These are phyloP conservation scores for Smithornis capensis DNA, from an alignment of 2,113 vertebrate genomes.

Conservation along the genomic window DNA sequence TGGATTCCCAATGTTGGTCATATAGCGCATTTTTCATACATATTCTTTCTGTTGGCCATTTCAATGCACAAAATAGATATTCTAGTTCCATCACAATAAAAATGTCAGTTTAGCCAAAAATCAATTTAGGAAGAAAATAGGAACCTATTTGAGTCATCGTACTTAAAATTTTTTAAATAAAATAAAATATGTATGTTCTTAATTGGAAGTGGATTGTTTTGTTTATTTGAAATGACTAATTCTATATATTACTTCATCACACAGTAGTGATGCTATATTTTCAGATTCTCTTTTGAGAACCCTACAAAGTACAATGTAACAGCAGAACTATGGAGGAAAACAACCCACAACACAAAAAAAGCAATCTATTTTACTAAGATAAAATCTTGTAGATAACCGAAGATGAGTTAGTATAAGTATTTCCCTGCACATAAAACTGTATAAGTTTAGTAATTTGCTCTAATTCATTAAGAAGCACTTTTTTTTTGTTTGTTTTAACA, in stretches of 20 bases:
- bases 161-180: neutral
- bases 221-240: neutral
- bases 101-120: neutral
- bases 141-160: rapidly evolving
- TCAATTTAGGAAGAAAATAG: neutral
- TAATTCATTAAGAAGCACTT: neutral
- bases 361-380: neutral
- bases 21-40: neutral
- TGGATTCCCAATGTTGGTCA: rapidly evolving
- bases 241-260: neutral
- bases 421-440: neutral
- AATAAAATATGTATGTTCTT: neutral
- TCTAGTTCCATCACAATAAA: neutral
- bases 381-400: neutral
- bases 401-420: neutral
- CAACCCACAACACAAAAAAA: neutral
- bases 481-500: neutral
- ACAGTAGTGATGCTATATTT: neutral
- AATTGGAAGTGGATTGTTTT: neutral
- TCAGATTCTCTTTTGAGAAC: neutral
- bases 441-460: neutral
- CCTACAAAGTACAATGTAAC: neutral
- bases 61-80: neutral
- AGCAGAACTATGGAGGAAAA: neutral
- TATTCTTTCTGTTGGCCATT: neutral